Evolutionary conservation across 2,888 invertebrate genomes (phyloP).

Genomic region (Andrena chrysosceles): DNA sequence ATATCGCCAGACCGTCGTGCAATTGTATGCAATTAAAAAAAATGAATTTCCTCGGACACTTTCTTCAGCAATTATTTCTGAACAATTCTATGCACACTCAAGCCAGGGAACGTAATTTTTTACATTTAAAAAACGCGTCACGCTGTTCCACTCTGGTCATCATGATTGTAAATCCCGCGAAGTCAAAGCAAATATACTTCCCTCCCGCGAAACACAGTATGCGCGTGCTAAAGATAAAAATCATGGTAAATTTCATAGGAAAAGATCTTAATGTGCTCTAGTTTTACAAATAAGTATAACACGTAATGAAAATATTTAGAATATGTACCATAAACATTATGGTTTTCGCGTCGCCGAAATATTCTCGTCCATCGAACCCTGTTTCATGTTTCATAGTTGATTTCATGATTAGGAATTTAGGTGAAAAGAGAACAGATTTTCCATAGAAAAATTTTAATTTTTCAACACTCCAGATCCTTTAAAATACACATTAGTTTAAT

Average conservation of each 20-base stretch:
- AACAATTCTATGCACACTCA: not conserved
- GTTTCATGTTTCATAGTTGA: too few relatives aligned
- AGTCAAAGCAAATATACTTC: slow-evolving; percentile 37
- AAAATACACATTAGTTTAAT: not conserved
- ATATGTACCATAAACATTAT: slow-evolving; percentile 3
- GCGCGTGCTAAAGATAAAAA: slow-evolving; percentile 47
- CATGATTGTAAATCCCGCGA: slow-evolving; percentile 46
- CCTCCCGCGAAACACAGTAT: not conserved
- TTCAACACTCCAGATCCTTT: not conserved
- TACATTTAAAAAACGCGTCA: not conserved
- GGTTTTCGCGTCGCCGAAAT: not conserved
- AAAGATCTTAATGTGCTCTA: not conserved
- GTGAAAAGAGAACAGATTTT: too few relatives aligned
- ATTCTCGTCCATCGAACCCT: too few relatives aligned
- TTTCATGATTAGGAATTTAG: too few relatives aligned
- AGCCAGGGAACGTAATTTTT: not conserved
- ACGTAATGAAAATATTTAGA: not conserved
- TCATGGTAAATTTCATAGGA: slow-evolving; percentile 14
- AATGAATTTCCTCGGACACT: too few relatives aligned
- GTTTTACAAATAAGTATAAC: not conserved
- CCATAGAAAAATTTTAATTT: not conserved
- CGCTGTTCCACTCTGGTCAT: slow-evolving; percentile 38
- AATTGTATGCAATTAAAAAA: too few relatives aligned
- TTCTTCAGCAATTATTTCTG: not conserved
- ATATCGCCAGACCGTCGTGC: too few relatives aligned